Evolutionary conservation across 2,113 vertebrate species (phyloP).

Genomic region (Panthera tigris): DNA sequence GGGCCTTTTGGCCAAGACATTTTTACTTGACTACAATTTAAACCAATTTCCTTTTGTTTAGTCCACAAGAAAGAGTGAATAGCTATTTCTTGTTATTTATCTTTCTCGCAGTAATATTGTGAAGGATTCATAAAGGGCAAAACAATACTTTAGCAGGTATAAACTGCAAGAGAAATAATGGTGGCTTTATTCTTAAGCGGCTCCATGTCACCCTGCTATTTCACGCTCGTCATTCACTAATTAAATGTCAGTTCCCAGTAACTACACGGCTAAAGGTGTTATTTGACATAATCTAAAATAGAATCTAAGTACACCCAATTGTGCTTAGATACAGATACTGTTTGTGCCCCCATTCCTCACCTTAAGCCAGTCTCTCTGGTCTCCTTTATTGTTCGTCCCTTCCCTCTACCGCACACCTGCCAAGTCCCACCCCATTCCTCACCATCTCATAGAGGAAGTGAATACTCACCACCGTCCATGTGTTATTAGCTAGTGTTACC

Average conservation of each 20-base stretch:
- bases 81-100: constrained; percentile 15
- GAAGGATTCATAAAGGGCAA: constrained; percentile 52
- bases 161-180: constrained; percentile 34
- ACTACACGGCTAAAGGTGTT: not conserved
- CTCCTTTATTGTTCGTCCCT: not conserved
- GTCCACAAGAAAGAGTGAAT: not conserved
- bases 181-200: constrained; percentile 34
- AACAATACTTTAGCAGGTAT: constrained; percentile 1
- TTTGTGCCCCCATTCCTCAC: constrained; percentile 15
- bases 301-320: constrained; percentile 49
- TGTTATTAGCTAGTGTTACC: not conserved
- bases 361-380: not conserved
- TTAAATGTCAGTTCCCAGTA: constrained; percentile 61
- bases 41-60: constrained; percentile 24
- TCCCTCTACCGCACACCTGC: not conserved
- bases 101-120: constrained; percentile 37
- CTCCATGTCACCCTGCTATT: constrained; percentile 31
- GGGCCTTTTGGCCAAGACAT: not conserved
- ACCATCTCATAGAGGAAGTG: not conserved
- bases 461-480: not conserved
- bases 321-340: not conserved
- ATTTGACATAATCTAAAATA: constrained; percentile 69
- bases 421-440: not conserved
- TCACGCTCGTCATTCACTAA: constrained; percentile 58
- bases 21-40: constrained; percentile 34